These are phyloP conservation scores for Clitarchus hookeri DNA, from an alignment of 2,888 invertebrate species.

Conservation along the genomic window DNA sequence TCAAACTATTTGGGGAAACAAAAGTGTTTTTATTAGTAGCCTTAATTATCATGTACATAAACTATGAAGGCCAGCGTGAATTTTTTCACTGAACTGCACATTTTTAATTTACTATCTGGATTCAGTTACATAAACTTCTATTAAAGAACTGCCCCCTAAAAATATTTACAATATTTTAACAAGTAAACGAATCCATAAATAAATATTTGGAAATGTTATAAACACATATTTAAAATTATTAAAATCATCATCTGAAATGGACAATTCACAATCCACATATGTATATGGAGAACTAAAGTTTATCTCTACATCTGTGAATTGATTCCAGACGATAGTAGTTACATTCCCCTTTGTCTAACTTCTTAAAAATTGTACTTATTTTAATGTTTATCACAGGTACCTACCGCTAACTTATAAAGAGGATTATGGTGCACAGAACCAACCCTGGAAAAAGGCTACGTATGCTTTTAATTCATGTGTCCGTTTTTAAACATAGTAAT, in stretches of 20 bases:
- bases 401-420: slow-evolving; percentile 30
- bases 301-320: neutral
- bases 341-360: neutral
- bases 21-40: neutral
- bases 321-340: neutral
- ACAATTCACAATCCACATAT: neutral
- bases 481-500: neutral
- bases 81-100: neutral
- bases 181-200: neutral
- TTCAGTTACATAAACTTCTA: neutral
- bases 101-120: neutral
- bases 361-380: slow-evolving; percentile 11
- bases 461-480: neutral
- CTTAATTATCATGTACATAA: neutral
- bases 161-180: slow-evolving; percentile 1
- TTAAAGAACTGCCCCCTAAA: neutral
- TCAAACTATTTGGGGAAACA: neutral
- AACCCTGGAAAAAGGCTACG: neutral
- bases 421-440: neutral
- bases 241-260: slow-evolving; percentile 20
- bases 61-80: neutral
- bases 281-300: neutral
- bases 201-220: slow-evolving; percentile 10
- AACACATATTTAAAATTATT: neutral
- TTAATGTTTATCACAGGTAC: slow-evolving; percentile 40